Base-by-base conservation (phyloP, 2,888 invertebrate genomes). In the Calliphora vomitoria region DNA sequence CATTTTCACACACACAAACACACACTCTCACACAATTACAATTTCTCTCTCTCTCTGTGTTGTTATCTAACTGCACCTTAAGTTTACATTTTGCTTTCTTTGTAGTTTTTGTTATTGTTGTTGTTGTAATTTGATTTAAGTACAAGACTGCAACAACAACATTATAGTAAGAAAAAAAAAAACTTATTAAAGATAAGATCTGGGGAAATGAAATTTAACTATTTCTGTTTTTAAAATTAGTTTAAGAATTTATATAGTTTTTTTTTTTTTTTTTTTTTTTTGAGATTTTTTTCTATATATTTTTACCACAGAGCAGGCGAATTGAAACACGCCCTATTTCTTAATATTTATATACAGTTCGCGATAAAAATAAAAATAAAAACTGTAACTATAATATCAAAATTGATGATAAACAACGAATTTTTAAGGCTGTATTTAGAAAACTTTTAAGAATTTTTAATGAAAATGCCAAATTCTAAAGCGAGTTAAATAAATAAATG, bases 151-250 rank as follows among this genome's bases (percentile, higher is more conserved):
- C 44, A 50, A 66, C 18, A 74, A 18, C 53, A 75, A 6, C 35
- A 55, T 5, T 6, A 38, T 18, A n/a, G 0, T 3, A 50, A n/a
- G n/a, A 50, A 47, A 41, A 62, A 64, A 78, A 83, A 64, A 55
- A 84, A 50, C 85, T 60, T 62, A 80, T 75, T 75, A 81, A 53
- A 69, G 85, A 85, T 85, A 85, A 85, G 55, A 85, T 85, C 85
- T 81, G 75, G 69, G 85, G 80, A 85, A 85, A 85, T 81, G 69
- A 85, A 85, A 75, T 62, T 80, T 62, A 74, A 85, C 62, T 62
- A 80, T 79, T 74, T 85, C 25, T 60, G 20, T 75, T 50, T 79
- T 72, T 66, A 50, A 84, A 84, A 84, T 85, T 69, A 75, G 85
- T 75, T 75, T 60, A 62, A 80, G 69, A 83, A 83, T 83, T 83